Base-by-base conservation (phyloP, 1,140 invertebrate species). In the Globodera rostochiensis region DNA sequence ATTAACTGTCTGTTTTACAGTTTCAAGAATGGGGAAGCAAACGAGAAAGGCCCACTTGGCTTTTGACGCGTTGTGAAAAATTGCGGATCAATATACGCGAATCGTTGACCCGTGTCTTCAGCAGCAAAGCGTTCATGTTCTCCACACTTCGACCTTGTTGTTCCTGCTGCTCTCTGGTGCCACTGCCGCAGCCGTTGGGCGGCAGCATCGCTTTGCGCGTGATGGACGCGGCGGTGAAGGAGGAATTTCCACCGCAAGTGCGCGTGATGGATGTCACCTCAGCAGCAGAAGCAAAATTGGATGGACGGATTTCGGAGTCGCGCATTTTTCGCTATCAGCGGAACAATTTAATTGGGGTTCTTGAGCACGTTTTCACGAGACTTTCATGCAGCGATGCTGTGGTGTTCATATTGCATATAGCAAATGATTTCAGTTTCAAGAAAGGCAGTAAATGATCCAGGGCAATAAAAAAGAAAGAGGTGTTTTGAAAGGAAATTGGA, bases 221-320 rank as follows among this genome's bases (percentile, higher is more conserved):
- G 21, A 78, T 78, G 49, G 77, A 78, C 15, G 77, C 77, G 49
- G 77, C 66, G 15, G 77, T 78, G 47, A 78, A 78, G 25, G 77
- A 78, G 66, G 70, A 69, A 69, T 78, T 78, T 45, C 77, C 77
- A 36, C 64, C 70, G 19, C 21, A 66, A 69, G 70, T 36, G 47
- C 77, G 64, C 21, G 64, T 64, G 15, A 78, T 78, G 49, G 73
- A n/a, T 25, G 36, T 0, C 6, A 21, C 11, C 13, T 64, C 15
- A 25, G 49, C 49, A 60, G 60, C n/a, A 66, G 11, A 11, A 69
- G 19, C 57, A 45, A 69, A 53, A 69, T 69, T 45, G 6, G 64
- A 53, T 46, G 36, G 50, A 78, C 50, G 70, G 47, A 46, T 45
- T 69, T 49, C 64, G 3, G 49, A 50, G 21, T 78, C 49, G 47